Percentiles rank a stretch among this genome's conserved stretches.
Conservation (phyloP, 2,113 vertebrate genomes). For the Himantopus leucocephalus region DNA sequence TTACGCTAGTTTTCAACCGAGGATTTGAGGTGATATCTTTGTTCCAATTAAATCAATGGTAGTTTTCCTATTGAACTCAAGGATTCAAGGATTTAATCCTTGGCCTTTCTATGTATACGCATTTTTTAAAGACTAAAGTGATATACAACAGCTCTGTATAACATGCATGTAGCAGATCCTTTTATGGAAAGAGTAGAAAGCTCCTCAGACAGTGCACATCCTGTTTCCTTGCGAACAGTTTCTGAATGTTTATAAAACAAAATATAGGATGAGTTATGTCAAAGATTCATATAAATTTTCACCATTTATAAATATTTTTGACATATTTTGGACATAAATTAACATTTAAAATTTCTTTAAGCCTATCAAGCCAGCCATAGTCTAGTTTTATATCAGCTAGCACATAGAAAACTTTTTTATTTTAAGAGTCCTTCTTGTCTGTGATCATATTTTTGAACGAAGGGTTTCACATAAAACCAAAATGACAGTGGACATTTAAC, state of each 20-base stretch:
- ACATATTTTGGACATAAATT: constrained; percentile 25
- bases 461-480: constrained; percentile 54
- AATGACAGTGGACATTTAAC: constrained; percentile 63
- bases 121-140: constrained; percentile 19
- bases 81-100: not conserved
- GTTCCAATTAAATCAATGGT: constrained; percentile 34
- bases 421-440: constrained; percentile 15
- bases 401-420: not conserved
- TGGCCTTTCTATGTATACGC: not conserved
- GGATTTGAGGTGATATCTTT: constrained; percentile 5
- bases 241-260: constrained; percentile 57
- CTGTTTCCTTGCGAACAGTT: not conserved
- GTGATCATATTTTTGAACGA: constrained; percentile 26
- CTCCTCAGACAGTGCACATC: constrained; percentile 41
- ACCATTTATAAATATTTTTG: constrained; percentile 39
- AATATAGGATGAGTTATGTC: constrained; percentile 46
- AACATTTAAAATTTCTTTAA: constrained; percentile 20
- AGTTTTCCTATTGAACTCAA: not conserved
- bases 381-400: not conserved
- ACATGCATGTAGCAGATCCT: constrained; percentile 13
- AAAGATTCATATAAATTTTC: constrained; percentile 29
- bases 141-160: constrained; percentile 49
- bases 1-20: not conserved
- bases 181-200: constrained; percentile 56
- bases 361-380: not conserved